Base-by-base conservation (phyloP, 2,113 vertebrate species). In the Xyrauchen texanus region DNA sequence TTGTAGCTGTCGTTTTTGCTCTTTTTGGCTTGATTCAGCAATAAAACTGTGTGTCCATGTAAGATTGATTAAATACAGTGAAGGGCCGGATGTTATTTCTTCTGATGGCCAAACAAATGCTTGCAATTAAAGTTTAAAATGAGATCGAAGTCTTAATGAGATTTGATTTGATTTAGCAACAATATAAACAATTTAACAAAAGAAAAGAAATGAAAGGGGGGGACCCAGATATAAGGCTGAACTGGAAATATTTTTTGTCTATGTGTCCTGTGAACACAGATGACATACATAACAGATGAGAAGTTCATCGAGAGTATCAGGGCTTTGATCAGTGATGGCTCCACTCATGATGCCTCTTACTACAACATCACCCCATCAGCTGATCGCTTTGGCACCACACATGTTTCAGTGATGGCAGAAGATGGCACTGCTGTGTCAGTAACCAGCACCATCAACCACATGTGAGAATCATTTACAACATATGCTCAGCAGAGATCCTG, bases 391-490 rank as follows among this genome's bases (percentile, higher is more conserved):
- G 95, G 95, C 72, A 94, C 93, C 0, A 93, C 91, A 6, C 94
- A 95, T 6, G 80, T 94, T 53, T 94, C 95, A 0, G 94, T 95
- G 61, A 77, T 97, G 0, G 93, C 93, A 13, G 84, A 88, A 16
- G 93, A 97, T 0, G 96, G 95, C 67, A 92, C 92, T 10, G 94
- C 93, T 0, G 95, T 96, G 47, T 95, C 96, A 0, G 95, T 93
- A 87, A 97, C 96, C 79, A 97, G 96, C 91, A 95, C 95, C 84
- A 96, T 97, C 87, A 97, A 97, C 87, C 88, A 92, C 10, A 57
- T 94, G 96, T 97, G 88, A 95, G 88, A 64, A 1, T 16, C 8
- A 8, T 9, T 1, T 45, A 45, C 12, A 44, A 42, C n/a, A 47
- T 3, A 34, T 61, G 55, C 4, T 49, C 21, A 34, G 21, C 21